A percentile compares a stretch with the other conserved stretches of the same genome.
Evolutionary conservation across 1,140 invertebrate genomes (phyloP).

Genomic region (Tetramorium simillimum): DNA sequence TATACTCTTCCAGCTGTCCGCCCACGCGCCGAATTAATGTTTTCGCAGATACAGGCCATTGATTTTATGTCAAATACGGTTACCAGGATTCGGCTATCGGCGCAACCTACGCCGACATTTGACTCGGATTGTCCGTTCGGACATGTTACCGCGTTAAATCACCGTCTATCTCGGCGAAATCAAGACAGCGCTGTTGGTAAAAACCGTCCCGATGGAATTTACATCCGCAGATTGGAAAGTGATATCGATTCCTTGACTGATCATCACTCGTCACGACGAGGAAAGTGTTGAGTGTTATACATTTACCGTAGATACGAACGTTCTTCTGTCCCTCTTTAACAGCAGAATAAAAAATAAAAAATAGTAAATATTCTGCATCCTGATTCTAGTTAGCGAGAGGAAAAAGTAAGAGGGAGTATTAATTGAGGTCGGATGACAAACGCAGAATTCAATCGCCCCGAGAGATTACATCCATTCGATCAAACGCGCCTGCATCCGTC

Average conservation of each 20-base stretch:
- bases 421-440: not conserved
- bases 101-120: slow-evolving; percentile 10
- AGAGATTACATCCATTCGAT: not conserved
- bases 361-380: not conserved
- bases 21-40: slow-evolving; percentile 69
- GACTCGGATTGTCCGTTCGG: slow-evolving; percentile 28
- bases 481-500: slow-evolving; percentile 5
- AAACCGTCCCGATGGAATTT: not conserved
- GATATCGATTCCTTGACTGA: not conserved
- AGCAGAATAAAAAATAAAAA: not conserved
- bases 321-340: not conserved
- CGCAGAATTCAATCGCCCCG: not conserved
- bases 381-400: no score
- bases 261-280: not conserved
- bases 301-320: not conserved
- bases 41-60: slow-evolving; percentile 63
- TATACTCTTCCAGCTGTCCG: slow-evolving; percentile 43
- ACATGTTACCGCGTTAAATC: slow-evolving; percentile 22
- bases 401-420: not conserved
- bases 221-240: not conserved
- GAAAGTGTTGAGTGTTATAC: not conserved
- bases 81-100: slow-evolving; percentile 18
- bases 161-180: not conserved
- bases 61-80: slow-evolving; percentile 73
- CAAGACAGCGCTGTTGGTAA: not conserved